phyloP scores from a whole-genome alignment of 1,140 invertebrate genomes.

The Panulirus ornatus region DNA sequence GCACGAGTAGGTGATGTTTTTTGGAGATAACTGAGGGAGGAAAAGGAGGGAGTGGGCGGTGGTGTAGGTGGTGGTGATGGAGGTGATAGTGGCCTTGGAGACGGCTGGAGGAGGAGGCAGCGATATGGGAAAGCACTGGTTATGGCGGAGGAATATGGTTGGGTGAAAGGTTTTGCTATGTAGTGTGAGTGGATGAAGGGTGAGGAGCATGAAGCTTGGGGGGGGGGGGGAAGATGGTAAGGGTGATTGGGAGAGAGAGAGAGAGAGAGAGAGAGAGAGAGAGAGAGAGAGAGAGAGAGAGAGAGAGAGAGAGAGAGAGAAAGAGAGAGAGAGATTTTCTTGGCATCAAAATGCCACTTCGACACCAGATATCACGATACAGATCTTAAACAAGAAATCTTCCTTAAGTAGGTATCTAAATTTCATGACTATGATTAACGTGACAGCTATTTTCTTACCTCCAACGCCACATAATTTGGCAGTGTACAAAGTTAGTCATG shows the following conservation, averaged over 20 bases:
- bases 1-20: neutral
- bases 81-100: neutral
- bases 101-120: neutral
- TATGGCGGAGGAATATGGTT: neutral
- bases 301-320: slow-evolving; percentile 11
- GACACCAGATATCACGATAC: no score
- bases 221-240: neutral
- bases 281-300: neutral
- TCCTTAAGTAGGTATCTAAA: no score
- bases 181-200: neutral
- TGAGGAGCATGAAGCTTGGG: neutral
- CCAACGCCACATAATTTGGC: no score
- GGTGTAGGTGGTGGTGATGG: neutral
- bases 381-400: no score
- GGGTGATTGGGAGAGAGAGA: neutral
- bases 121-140: neutral
- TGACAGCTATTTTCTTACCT: no score
- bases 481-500: no score
- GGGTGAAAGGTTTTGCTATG: neutral
- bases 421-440: no score
- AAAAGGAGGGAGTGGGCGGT: neutral
- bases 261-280: slow-evolving; percentile 19
- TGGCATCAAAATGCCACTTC: no score
- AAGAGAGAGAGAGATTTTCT: no score
- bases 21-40: neutral